Percentiles rank a stretch among this genome's conserved stretches.
These are phyloP conservation scores for Syngnathus rostellatus DNA, from an alignment of 2,797 vertebrate species.

Conservation along the genomic window DNA sequence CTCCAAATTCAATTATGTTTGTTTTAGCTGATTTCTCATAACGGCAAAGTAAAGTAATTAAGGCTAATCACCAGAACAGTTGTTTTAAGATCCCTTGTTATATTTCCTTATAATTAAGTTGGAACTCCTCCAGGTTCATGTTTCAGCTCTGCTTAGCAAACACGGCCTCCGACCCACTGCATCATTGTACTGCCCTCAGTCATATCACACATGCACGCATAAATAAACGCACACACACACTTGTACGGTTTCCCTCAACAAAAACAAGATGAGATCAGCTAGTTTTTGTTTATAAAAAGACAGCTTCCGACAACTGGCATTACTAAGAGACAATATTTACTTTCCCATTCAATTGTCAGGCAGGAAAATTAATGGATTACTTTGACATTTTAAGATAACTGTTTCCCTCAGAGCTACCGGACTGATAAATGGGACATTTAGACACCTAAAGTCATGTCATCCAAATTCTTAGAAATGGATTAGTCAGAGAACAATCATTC, in stretches of 20 bases:
- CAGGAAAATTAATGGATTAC: not conserved
- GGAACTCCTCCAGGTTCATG: slow-evolving; percentile 37
- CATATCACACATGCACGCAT: slow-evolving; percentile 30
- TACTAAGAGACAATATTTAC: slow-evolving; percentile 21
- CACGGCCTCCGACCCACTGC: slow-evolving; percentile 33
- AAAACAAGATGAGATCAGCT: slow-evolving; percentile 30
- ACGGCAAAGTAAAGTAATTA: slow-evolving; percentile 43
- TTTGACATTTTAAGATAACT: not conserved
- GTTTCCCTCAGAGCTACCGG: not conserved
- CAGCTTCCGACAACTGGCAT: slow-evolving; percentile 22
- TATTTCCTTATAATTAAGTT: slow-evolving; percentile 58
- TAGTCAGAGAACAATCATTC: not conserved
- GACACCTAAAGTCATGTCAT: not conserved
- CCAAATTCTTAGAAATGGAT: not conserved
- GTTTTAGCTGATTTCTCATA: slow-evolving; percentile 51
- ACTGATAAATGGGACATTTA: too few relatives aligned
- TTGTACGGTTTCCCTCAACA: slow-evolving; percentile 10
- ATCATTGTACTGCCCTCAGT: slow-evolving; percentile 45
- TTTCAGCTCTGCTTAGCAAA: slow-evolving; percentile 17
- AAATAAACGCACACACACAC: slow-evolving; percentile 8
- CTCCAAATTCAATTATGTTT: slow-evolving; percentile 37
- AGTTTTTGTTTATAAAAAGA: slow-evolving; percentile 8
- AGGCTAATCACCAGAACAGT: slow-evolving; percentile 30
- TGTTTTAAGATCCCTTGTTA: slow-evolving; percentile 43
- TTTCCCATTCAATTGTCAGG: not conserved